Base-by-base conservation (phyloP, 2,888 invertebrate species). In the Drosophila koepferae region DNA sequence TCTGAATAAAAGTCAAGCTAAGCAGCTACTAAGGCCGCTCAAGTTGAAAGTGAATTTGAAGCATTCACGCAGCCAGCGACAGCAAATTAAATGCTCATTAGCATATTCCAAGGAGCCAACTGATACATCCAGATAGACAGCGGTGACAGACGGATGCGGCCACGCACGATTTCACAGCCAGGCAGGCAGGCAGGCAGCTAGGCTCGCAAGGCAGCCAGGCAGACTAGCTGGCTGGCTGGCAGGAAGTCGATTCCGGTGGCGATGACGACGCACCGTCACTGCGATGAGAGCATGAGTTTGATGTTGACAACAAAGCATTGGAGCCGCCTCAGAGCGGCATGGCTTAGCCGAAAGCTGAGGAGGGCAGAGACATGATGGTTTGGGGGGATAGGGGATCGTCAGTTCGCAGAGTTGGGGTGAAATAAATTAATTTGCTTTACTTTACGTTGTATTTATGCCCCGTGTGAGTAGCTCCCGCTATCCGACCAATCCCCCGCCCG, bases 61-160 rank as follows among this genome's bases (percentile, higher is more conserved):
- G 69, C 85, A 75, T 81, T 81, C 82, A 65, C 72, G 61, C 61
- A 65, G 48, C 53, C 43, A 72, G 69, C 38, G 64, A 73, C 69
- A 58, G 74, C 61, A 77, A 82, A 82, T 82, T 86, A 80, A 82
- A 83, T 71, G 85, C 86, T 81, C 82, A 81, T 82, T 86, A 82
- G 85, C 85, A 86, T 82, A 82, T 81, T 82, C 66, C 58, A 65
- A 72, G 86, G 64, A 65, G 64, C 58, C 56, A 46, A 46, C 44
- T 40, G 59, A 54, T 56, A 56, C 41, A 49, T 14, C n/a, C 41
- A 20, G 48, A 18, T 23, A 36, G 58, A 44, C 34, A 23, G 10
- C 41, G 44, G 40, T 58, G 65, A 34, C 34, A 66, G 46, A 63
- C 61, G 71, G 70, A 59, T 71, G 74, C 64, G 71, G 53, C 58